Base-by-base conservation (phyloP, 1,140 invertebrate genomes). In the Zophobas morio region DNA sequence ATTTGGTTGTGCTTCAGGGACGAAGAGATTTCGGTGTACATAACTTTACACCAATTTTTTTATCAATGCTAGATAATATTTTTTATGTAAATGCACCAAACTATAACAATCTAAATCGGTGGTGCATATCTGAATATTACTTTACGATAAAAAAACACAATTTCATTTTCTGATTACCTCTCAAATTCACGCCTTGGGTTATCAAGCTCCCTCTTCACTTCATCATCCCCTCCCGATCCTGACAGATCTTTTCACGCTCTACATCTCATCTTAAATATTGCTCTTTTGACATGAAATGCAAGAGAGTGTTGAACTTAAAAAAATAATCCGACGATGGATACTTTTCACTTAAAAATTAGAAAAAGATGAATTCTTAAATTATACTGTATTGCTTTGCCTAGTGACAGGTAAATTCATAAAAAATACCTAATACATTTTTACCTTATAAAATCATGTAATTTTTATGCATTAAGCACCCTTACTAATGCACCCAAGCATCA, bases 241-340 rank as follows among this genome's bases (percentile, higher is more conserved):
- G 78, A 79, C 78, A 79, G 78, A 76, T 79, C 74, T 75, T 79
- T 79, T 76, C 63, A 79, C 78, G 74, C 78, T 72, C 70, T 74
- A 71, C 51, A 71, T 76, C 66, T 60, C 49, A 79, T 79, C 78
- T 76, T 79, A 79, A 79, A 79, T 79, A 79, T 79, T 79, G 74
- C 75, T 76, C 57, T 71, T 76, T 79, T 76, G 72, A 79, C 78
- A 79, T 72, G 51, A 77, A 66, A 66, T 66, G 42, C 60, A 66
- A 66, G 60, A 66, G 60, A 66, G 60, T 66, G 60, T 36, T 66
- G 60, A 66, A 66, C 60, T 66, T 66, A 66, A 66, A 66, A 63
- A 66, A 66, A 66, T 40, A 66, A 66, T 39, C 60, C 39, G 39
- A 66, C 60, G 60, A 66, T 66, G 60, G 42, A 66, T 66, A 66